A percentile compares a stretch with the other conserved stretches of the same genome.
These are phyloP conservation scores for Huso huso DNA, from an alignment of 2,797 vertebrate species.

Conservation along the genomic window DNA sequence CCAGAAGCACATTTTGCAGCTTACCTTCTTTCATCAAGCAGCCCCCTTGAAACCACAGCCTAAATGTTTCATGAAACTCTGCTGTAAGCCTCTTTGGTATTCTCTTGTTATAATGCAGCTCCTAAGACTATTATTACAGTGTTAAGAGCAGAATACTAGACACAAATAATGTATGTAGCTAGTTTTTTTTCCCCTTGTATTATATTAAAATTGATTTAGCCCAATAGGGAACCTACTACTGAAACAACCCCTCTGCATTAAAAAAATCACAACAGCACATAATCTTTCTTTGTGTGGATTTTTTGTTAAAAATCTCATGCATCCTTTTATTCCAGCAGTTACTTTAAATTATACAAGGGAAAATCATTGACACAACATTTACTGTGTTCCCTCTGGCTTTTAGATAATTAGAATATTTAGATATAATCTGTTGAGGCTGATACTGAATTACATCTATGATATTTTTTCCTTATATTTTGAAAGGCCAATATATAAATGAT, in stretches of 20 bases:
- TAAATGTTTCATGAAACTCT: slow-evolving; percentile 75
- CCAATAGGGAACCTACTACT: slow-evolving; percentile 29
- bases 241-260: slow-evolving; percentile 40
- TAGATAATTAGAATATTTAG: too few species aligned
- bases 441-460: too few species aligned
- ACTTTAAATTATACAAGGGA: too few species aligned
- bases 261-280: slow-evolving; percentile 8
- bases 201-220: slow-evolving; percentile 49
- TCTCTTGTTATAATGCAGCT: slow-evolving; percentile 53
- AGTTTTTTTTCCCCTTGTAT: too few species aligned
- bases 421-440: too few species aligned
- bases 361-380: too few species aligned
- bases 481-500: too few species aligned
- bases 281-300: too few species aligned
- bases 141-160: slow-evolving; percentile 50
- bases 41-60: slow-evolving; percentile 68
- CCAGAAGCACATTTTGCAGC: slow-evolving; percentile 77
- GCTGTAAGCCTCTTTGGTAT: slow-evolving; percentile 71
- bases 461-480: too few species aligned
- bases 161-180: slow-evolving; percentile 47
- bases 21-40: slow-evolving; percentile 72
- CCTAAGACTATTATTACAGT: slow-evolving; percentile 60
- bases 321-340: too few species aligned
- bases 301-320: too few species aligned
- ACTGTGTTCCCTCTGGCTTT: too few species aligned